Evolutionary conservation across 2,113 vertebrate species (phyloP).

Genomic region (Malurus cyaneus): DNA sequence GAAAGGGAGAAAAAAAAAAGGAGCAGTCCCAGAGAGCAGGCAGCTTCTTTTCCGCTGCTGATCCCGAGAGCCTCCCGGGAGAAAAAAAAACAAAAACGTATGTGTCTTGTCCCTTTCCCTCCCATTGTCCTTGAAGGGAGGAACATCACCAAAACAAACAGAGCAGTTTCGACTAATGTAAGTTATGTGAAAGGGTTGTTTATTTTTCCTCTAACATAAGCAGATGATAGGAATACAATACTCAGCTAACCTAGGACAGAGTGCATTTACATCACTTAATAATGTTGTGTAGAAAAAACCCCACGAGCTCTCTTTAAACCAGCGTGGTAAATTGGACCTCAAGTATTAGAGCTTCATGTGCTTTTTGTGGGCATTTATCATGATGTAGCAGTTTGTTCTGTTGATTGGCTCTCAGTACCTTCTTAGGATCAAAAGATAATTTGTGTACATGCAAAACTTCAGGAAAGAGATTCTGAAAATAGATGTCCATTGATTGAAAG

Average conservation of each 20-base stretch:
- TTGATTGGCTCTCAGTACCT: not conserved
- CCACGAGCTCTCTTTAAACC: not conserved
- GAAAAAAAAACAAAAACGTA: too few relatives aligned
- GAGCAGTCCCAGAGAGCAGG: too few relatives aligned
- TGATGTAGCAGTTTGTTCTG: not conserved
- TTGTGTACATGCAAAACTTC: not conserved
- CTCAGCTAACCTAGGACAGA: not conserved
- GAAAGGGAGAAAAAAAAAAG: too few relatives aligned
- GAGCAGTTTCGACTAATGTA: too few relatives aligned
- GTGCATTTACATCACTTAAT: not conserved
- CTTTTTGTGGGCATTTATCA: not conserved
- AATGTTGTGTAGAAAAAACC: not conserved
- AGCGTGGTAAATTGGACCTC: rapidly evolving
- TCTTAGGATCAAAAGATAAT: not conserved
- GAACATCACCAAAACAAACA: too few relatives aligned
- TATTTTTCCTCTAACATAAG: too few relatives aligned
- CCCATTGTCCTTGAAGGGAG: too few relatives aligned
- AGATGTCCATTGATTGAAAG: not conserved
- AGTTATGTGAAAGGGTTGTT: too few relatives aligned
- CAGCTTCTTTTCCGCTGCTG: too few relatives aligned
- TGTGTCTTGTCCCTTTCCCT: too few relatives aligned
- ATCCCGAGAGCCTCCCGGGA: too few relatives aligned
- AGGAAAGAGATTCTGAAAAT: not conserved
- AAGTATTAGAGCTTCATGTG: not conserved
- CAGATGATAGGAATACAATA: too few relatives aligned